These are phyloP conservation scores for Paradoxurus hermaphroditus DNA, from an alignment of 2,113 vertebrate species.

Conservation along the genomic window DNA sequence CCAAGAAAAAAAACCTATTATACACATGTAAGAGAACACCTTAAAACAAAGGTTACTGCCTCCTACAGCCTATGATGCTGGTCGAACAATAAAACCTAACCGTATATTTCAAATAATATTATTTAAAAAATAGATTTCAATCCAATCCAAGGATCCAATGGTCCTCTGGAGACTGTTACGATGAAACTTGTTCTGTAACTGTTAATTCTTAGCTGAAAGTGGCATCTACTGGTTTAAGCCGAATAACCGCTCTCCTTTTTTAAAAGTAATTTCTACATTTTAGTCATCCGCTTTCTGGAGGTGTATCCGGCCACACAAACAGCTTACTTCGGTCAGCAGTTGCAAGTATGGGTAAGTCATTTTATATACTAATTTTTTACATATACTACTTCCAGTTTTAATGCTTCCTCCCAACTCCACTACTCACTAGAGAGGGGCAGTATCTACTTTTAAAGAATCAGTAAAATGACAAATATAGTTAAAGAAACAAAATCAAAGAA, in stretches of 20 bases:
- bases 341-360: background rate
- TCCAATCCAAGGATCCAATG: background rate
- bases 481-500: conserved; percentile 29
- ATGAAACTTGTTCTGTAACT: background rate
- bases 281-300: background rate
- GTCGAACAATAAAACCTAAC: background rate
- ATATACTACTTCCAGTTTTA: background rate
- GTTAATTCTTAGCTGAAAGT: background rate
- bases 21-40: background rate
- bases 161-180: background rate
- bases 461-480: background rate
- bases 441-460: background rate
- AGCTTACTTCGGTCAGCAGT: background rate
- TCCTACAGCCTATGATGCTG: background rate
- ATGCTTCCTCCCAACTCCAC: background rate
- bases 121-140: background rate
- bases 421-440: background rate
- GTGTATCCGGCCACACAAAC: background rate
- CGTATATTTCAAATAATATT: background rate
- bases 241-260: background rate
- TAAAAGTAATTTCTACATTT: conserved; percentile 35
- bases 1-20: background rate
- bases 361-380: background rate
- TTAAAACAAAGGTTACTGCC: background rate
- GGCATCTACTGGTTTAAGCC: background rate